Percentiles rank a stretch among this genome's conserved stretches.
These are phyloP conservation scores for Tineola bisselliella DNA, from an alignment of 2,888 invertebrate genomes.

Conservation along the genomic window DNA sequence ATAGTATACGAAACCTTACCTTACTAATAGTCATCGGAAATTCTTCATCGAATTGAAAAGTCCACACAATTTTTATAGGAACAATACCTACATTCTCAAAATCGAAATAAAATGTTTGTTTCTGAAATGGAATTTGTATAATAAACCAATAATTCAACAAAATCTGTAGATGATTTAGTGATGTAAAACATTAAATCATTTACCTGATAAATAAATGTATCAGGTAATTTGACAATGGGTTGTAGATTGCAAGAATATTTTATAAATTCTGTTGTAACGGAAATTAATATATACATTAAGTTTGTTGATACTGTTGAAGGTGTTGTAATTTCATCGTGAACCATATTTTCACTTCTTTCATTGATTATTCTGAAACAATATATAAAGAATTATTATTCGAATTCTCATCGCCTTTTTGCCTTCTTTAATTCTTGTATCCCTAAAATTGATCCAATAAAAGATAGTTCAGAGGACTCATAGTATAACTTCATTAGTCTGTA, in stretches of 20 bases:
- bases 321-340: conserved; percentile 34
- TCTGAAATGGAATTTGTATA: conserved; percentile 24
- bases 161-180: too few species aligned
- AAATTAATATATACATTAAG: conserved; percentile 55
- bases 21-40: conserved; percentile 47
- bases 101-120: conserved; percentile 38
- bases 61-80: conserved; percentile 48
- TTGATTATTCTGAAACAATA: not conserved
- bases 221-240: conserved; percentile 48
- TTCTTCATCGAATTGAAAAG: conserved; percentile 48
- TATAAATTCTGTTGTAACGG: conserved; percentile 60
- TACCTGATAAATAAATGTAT: conserved; percentile 68
- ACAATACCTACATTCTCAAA: conserved; percentile 47
- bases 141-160: too few species aligned
- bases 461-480: too few species aligned
- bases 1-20: conserved; percentile 18
- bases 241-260: conserved; percentile 50
- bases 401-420: too few species aligned
- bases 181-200: not conserved
- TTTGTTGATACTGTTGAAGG: conserved; percentile 24
- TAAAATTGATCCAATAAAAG: too few species aligned
- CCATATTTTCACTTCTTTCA: conserved; percentile 30
- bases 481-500: too few species aligned
- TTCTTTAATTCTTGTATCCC: too few species aligned
- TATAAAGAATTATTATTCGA: not conserved